Conservation (phyloP, 2,888 invertebrate species). For the Drosophila incognita region DNA sequence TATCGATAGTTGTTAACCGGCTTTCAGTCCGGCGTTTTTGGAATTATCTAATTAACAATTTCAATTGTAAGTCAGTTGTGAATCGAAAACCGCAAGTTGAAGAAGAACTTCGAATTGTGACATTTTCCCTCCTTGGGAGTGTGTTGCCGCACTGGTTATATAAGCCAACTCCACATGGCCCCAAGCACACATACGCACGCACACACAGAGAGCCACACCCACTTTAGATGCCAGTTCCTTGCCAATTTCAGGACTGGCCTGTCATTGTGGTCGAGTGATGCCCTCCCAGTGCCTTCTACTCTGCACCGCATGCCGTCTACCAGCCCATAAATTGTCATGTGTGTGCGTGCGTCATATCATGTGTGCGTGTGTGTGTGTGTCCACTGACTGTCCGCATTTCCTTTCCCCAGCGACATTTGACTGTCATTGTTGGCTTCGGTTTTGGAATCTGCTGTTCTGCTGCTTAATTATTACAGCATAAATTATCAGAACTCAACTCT, state of each 20-base stretch:
- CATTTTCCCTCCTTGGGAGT: constrained; percentile 1
- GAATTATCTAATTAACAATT: constrained; percentile 35
- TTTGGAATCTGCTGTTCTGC: constrained; percentile 4
- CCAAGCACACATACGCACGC: not conserved
- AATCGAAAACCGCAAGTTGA: constrained; percentile 10
- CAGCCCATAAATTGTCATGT: constrained; percentile 44
- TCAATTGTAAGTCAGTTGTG: constrained; percentile 32
- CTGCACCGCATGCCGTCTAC: constrained; percentile 51
- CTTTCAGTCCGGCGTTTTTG: not conserved
- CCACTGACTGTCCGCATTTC: constrained; percentile 48
- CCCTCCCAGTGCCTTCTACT: constrained; percentile 6
- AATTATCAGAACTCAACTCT: constrained; percentile 60
- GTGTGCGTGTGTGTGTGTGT: constrained; percentile 8
- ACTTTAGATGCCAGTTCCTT: constrained; percentile 14
- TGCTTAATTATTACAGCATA: constrained; percentile 80
- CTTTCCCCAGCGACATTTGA: constrained; percentile 55
- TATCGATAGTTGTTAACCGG: not conserved
- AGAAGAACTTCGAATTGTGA: constrained; percentile 14
- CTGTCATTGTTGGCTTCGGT: constrained; percentile 59
- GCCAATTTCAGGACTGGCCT: constrained; percentile 46
- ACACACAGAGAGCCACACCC: not conserved
- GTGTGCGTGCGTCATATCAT: constrained; percentile 25
- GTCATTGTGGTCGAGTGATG: constrained; percentile 55
- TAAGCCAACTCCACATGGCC: not conserved
- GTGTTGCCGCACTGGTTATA: constrained; percentile 25